Conservation (phyloP, 2,888 invertebrate genomes). For the Atrina japonica region DNA sequence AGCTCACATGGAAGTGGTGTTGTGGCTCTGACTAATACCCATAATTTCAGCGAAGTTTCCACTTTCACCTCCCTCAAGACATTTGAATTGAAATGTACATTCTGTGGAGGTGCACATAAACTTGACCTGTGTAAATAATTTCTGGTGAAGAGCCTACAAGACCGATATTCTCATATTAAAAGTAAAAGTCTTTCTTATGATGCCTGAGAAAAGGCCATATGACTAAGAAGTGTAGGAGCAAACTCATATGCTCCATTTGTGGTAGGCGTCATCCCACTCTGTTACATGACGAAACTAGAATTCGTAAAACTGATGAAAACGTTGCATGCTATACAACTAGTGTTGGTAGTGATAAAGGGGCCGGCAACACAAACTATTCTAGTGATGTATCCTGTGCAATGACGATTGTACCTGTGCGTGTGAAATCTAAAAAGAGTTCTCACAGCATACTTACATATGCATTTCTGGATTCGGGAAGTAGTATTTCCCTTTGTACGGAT, state of each 20-base stretch:
- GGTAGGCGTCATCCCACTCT: conserved; percentile 20
- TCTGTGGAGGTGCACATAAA: conserved; percentile 17
- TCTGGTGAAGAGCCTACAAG: neutral
- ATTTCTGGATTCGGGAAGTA: conserved; percentile 34
- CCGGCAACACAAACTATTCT: neutral
- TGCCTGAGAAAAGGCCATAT: conserved; percentile 31
- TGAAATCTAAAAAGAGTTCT: conserved; percentile 8
- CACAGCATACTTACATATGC: conserved; percentile 25
- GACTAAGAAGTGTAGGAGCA: conserved; percentile 16
- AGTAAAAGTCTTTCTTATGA: conserved; percentile 29
- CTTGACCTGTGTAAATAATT: conserved; percentile 12
- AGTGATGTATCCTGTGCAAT: conserved; percentile 28
- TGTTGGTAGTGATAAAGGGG: conserved; percentile 7
- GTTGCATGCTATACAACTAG: neutral
- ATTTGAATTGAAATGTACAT: conserved; percentile 14
- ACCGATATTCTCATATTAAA: conserved; percentile 21
- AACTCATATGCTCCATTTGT: conserved; percentile 11
- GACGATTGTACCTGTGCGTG: conserved; percentile 28
- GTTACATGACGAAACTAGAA: conserved; percentile 19
- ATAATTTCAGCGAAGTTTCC: neutral
- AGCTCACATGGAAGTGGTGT: neutral
- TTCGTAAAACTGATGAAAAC: neutral
- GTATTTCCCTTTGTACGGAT: conserved; percentile 27
- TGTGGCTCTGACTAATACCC: neutral
- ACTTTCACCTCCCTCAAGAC: neutral